Base-by-base conservation (phyloP, 2,113 vertebrate species). In the Pterocles orientalis region DNA sequence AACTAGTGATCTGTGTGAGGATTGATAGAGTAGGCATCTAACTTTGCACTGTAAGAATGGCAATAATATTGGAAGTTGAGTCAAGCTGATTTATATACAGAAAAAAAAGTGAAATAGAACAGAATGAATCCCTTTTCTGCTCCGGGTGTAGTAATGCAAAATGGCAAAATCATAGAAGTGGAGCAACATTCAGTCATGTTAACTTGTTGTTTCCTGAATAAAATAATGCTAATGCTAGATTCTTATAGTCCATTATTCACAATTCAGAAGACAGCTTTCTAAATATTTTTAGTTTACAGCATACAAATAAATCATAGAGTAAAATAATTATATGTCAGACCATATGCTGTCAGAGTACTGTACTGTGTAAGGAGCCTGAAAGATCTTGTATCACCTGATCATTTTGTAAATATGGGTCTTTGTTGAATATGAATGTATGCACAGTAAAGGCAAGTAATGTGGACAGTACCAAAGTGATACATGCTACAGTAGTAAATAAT, bases 281-380 rank as follows among this genome's bases (percentile, higher is more conserved):
- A 92, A 96, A 79, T 71, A 69, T 84, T 91, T 95, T 86, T 53
- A 28, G 17, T 89, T 89, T 81, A 41, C 28, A 70, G 36, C 33
- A 62, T 91, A 50, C 17, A 76, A 92, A 95, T 88, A 94, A 88
- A 86, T 82, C 53, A 43, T 31, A 57, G 8, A 60, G 8, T 73
- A 78, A 90, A 86, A 84, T 92, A 90, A 94, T 84, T 92, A 34
- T 84, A 64, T 45, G 48, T 92, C 88, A 95, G 47, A 82, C 62
- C 73, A 75, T 71, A 88, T 94, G 45, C 56, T 88, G 34, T 90
- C 43, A 53, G 88, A 81, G 31, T 90, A 62, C 80, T 95, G 58
- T 68, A 57, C 65, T 77, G 11, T 21, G 3, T 66, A 45, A 51
- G 33, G 26, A 26, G 33, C 62, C 34, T 66, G 75, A 76, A 31